phyloP scores from a whole-genome alignment of 2,797 vertebrate genomes.

The Melanotaenia parkinsoni region DNA sequence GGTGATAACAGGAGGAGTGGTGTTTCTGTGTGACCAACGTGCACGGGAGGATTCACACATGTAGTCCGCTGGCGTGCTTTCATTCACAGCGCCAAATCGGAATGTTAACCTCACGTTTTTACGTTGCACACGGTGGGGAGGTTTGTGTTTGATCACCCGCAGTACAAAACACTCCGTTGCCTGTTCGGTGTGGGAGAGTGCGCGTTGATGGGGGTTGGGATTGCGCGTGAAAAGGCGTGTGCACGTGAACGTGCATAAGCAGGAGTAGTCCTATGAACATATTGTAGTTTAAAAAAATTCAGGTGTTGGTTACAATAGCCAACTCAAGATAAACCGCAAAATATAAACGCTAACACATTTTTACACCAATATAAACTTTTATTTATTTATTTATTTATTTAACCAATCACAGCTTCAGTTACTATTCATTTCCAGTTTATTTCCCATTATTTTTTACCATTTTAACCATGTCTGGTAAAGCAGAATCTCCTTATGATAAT shows the following conservation, averaged over 20 bases:
- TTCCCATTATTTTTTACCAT: not conserved
- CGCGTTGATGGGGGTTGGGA: not conserved
- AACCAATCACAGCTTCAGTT: not conserved
- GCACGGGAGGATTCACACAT: conserved; percentile 56
- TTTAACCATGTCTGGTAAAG: not conserved
- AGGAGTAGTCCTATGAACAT: conserved; percentile 25
- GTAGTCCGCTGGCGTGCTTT: conserved; percentile 52
- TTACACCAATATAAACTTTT: not conserved
- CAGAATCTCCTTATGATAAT: conserved; percentile 4
- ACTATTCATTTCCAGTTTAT: not conserved
- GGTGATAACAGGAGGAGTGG: conserved; percentile 51
- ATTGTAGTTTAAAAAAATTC: not conserved
- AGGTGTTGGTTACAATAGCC: not conserved
- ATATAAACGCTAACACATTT: not conserved
- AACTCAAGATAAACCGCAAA: not conserved
- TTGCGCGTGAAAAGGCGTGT: conserved; percentile 48
- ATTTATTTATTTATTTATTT: not conserved
- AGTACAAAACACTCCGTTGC: conserved; percentile 54
- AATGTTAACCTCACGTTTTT: conserved; percentile 67
- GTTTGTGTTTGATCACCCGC: conserved; percentile 58
- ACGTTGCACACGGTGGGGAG: conserved; percentile 55
- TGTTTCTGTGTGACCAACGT: conserved; percentile 41
- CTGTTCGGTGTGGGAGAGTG: conserved; percentile 30
- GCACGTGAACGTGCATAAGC: conserved; percentile 44
- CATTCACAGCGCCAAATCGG: conserved; percentile 65